Evolutionary conservation across 2,888 invertebrate genomes (phyloP), one percentile per base, ranked within the genome.

Genomic region (Phortica okadai): DNA sequence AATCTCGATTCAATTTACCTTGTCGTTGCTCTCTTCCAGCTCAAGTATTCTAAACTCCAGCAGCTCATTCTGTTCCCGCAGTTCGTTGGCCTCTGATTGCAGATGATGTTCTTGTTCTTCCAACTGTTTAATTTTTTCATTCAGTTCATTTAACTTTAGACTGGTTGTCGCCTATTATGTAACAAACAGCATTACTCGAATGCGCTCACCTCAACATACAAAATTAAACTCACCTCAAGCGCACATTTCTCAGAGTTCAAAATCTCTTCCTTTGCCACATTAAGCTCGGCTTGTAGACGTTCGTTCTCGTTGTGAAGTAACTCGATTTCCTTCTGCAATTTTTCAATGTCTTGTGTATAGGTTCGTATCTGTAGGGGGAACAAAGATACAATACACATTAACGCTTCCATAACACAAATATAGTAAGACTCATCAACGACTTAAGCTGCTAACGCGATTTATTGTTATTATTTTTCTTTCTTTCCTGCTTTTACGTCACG

Each of bases 11-110:
- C 4, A 6, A 83, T 86, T 89, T 79, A 92, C 92, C 90, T 92
- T 92, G 83, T 94, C 94, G 83, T 92, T 90, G 78, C 92, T 93
- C 90, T 95, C 95, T 90, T 96, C 96, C 83, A 96, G 92, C 91
- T 96, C 96, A 82, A 96, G 92, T 82, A 96, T 93, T 72, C 96
- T 92, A 92, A 96, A 96, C 92, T 96, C 96, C 89, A 96, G 93
- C 82, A 96, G 93, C 91, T 96, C 96, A 90, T 95, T 95, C 90
- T 96, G 96, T 90, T 96, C 96, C 83, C 95, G 93, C 86, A 95
- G 93, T 91, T 96, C 96, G 82, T 94, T 93, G 81, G 95, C 92
- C 89, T 96, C 95, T 86, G 94, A 93, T 85, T 93, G 91, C 59
- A 95, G 92, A 79, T 93, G 92, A 88, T 93, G 92, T 90, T 94